These are phyloP conservation scores for Agrotis puta DNA, from an alignment of 2,888 invertebrate genomes.

Conservation along the genomic window DNA sequence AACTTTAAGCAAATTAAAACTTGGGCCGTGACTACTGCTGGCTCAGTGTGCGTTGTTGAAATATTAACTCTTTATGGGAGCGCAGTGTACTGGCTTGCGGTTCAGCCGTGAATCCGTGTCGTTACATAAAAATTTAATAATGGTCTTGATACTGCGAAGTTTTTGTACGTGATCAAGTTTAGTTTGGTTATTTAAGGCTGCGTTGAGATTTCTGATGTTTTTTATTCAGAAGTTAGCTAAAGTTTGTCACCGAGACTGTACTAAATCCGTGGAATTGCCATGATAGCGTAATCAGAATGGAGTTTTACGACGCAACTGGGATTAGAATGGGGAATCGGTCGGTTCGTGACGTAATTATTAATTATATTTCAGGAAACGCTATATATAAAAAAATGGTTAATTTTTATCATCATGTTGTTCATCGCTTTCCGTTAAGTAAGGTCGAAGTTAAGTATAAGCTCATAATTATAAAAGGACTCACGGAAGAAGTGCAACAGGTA, in stretches of 20 bases:
- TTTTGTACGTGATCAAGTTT: conserved; percentile 79
- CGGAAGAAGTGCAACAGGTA: neutral
- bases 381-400: neutral
- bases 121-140: conserved; percentile 86
- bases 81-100: conserved; percentile 83
- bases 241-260: conserved; percentile 42
- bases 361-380: neutral
- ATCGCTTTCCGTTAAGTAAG: neutral
- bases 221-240: conserved; percentile 55
- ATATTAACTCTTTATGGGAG: conserved; percentile 90
- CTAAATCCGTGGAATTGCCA: conserved; percentile 30
- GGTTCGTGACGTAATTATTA: neutral
- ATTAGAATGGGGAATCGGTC: conserved; percentile 1
- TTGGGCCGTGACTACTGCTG: conserved; percentile 87
- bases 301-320: conserved; percentile 14
- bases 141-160: conserved; percentile 76
- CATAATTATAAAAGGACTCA: too few relatives aligned
- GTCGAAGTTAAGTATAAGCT: neutral
- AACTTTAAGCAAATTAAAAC: conserved; percentile 91
- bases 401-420: neutral
- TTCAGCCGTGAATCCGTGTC: conserved; percentile 79
- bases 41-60: conserved; percentile 86
- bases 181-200: conserved; percentile 70
- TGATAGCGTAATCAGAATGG: conserved; percentile 18
- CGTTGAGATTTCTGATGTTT: conserved; percentile 64